These are phyloP conservation scores for Camponotus fellah DNA, from an alignment of 2,888 invertebrate genomes.

Conservation along the genomic window DNA sequence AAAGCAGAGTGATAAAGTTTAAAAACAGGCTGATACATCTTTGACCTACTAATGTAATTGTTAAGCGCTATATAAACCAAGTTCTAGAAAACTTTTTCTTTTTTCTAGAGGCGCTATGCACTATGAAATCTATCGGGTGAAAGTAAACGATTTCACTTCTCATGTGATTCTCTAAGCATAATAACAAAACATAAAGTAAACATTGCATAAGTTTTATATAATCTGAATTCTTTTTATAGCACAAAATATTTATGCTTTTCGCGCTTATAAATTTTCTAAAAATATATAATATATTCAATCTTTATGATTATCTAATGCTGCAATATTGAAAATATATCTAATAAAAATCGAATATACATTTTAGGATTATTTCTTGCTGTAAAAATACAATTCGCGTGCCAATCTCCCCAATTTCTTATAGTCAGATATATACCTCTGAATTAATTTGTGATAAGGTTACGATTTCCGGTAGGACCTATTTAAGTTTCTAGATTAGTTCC, in stretches of 20 bases:
- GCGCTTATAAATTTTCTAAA: background rate
- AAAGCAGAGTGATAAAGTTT: constrained; percentile 41
- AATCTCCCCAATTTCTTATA: constrained; percentile 2
- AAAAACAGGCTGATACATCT: constrained; percentile 44
- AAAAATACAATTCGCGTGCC: background rate
- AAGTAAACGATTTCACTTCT: background rate
- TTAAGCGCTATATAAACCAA: constrained; percentile 33
- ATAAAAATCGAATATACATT: background rate
- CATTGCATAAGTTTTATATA: constrained; percentile 19
- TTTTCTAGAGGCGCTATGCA: constrained; percentile 33
- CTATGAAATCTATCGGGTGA: constrained; percentile 15
- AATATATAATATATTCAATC: background rate
- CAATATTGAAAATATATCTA: background rate
- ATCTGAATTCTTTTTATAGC: background rate
- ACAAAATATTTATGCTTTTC: background rate
- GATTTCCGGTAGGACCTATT: constrained; percentile 19
- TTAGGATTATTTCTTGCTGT: background rate
- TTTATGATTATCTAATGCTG: background rate
- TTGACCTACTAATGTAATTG: constrained; percentile 52
- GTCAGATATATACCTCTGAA: background rate
- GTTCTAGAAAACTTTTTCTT: constrained; percentile 27
- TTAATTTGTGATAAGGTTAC: background rate
- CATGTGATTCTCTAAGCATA: background rate
- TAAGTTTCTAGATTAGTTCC: constrained; percentile 25
- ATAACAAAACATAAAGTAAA: constrained; percentile 20